These are phyloP conservation scores for Scleropages formosus DNA, from an alignment of 2,797 vertebrate genomes.

Conservation along the genomic window DNA sequence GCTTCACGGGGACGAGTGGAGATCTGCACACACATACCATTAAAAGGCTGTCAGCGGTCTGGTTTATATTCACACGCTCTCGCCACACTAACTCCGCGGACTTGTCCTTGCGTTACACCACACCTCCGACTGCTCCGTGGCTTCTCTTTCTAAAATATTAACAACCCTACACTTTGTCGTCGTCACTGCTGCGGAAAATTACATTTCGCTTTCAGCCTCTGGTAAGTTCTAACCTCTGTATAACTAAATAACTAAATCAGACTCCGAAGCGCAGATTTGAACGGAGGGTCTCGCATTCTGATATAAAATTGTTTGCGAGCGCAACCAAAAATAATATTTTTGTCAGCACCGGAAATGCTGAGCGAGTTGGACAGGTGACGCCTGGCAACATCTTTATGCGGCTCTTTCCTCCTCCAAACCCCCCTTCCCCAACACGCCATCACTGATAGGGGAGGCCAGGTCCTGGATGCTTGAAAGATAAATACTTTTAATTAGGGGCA, in stretches of 20 bases:
- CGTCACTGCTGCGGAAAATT: constrained; percentile 1
- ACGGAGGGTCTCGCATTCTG: too few relatives aligned
- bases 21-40: background rate
- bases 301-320: background rate
- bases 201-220: background rate
- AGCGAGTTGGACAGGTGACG: background rate
- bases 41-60: constrained; percentile 14
- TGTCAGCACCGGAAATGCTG: background rate
- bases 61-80: constrained; percentile 18
- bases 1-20: constrained; percentile 16
- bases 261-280: too few relatives aligned
- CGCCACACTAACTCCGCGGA: background rate
- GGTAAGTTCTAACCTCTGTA: too few relatives aligned
- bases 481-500: constrained; percentile 94
- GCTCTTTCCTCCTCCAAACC: background rate
- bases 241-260: too few relatives aligned
- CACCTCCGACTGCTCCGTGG: background rate
- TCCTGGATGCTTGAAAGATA: constrained; percentile 88
- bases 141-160: background rate
- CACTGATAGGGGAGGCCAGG: constrained; percentile 74
- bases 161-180: too few relatives aligned
- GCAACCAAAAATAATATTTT: background rate
- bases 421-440: constrained; percentile 33
- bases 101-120: background rate
- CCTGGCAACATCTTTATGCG: constrained; percentile 1